These are phyloP conservation scores for Maconellicoccus hirsutus DNA, from an alignment of 1,140 invertebrate genomes.

Conservation along the genomic window DNA sequence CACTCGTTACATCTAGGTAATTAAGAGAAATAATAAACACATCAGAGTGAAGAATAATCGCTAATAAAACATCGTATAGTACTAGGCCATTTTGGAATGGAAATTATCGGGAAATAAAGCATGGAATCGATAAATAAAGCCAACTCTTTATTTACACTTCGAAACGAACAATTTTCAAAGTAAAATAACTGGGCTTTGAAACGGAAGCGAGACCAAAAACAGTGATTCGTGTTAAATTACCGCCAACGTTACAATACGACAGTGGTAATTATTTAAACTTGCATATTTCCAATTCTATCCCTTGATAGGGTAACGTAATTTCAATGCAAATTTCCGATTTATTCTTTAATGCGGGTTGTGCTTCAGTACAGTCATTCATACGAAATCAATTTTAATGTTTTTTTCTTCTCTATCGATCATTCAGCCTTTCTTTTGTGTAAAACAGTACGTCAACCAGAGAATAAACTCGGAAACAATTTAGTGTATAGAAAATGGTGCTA, in stretches of 20 bases:
- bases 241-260: not conserved
- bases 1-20: too few species aligned
- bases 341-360: not conserved
- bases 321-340: not conserved
- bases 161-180: not conserved
- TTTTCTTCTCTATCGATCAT: not conserved
- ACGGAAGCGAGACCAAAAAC: not conserved
- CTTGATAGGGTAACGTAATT: not conserved
- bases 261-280: not conserved
- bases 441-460: not conserved
- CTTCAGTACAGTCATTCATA: not conserved
- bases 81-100: too few species aligned
- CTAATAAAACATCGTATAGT: too few species aligned
- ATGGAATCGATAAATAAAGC: not conserved
- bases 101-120: not conserved
- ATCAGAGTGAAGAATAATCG: too few species aligned
- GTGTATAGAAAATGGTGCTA: not conserved
- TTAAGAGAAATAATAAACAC: too few species aligned
- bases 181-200: not conserved
- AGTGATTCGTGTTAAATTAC: not conserved
- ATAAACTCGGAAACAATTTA: not conserved
- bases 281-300: not conserved
- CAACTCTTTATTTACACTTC: conserved; percentile 2
- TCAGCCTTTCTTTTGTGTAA: not conserved
- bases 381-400: not conserved